A percentile compares a stretch with the other conserved stretches of the same genome.
phyloP scores from a whole-genome alignment of 1,140 invertebrate genomes.

The Aphaenogaster ashmeadi region DNA sequence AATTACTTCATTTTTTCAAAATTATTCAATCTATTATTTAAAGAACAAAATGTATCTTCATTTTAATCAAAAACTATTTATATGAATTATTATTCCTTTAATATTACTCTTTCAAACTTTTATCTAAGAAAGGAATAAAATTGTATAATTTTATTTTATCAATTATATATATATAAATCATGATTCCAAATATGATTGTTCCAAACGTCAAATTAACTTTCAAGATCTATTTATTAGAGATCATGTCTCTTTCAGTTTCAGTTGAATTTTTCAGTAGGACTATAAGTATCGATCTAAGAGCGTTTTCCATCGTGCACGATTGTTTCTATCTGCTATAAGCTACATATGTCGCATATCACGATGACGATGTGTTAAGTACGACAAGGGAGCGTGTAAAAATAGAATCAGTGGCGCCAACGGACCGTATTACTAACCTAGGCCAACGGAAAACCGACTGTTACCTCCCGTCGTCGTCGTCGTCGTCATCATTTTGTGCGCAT shows the following conservation, averaged over 20 bases:
- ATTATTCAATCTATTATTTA: neutral
- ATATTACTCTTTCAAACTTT: neutral
- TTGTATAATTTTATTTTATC: neutral
- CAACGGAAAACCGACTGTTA: conserved; percentile 70
- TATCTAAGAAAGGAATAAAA: neutral
- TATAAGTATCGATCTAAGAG: neutral
- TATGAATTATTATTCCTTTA: neutral
- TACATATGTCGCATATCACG: conserved; percentile 10
- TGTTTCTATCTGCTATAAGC: conserved; percentile 7
- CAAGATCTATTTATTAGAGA: neutral
- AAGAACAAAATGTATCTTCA: neutral
- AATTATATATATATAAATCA: neutral
- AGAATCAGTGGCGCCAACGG: conserved; percentile 77
- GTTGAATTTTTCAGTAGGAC: neutral
- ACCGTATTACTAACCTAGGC: conserved; percentile 82
- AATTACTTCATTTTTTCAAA: neutral
- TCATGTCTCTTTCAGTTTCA: neutral
- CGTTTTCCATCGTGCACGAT: neutral
- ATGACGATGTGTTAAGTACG: conserved; percentile 40
- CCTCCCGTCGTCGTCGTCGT: neutral
- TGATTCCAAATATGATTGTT: neutral
- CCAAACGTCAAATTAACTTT: neutral
- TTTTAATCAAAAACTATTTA: no score
- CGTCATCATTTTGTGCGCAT: conserved; percentile 11
- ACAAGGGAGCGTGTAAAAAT: conserved; percentile 75